These are phyloP conservation scores for Monopterus albus DNA, from an alignment of 2,113 vertebrate genomes.

Conservation along the genomic window DNA sequence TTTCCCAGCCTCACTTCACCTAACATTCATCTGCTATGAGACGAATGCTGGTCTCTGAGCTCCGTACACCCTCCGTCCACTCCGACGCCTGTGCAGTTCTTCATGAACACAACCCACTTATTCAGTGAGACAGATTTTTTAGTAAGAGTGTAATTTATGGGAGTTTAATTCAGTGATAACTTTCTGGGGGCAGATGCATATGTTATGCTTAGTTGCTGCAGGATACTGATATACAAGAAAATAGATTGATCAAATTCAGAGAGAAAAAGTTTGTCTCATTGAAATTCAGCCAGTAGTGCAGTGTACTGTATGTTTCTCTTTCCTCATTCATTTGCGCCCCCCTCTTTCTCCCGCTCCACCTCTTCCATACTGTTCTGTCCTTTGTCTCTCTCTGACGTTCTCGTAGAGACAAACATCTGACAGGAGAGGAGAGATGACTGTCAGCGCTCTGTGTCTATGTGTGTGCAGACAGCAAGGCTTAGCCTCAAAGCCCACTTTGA, in stretches of 20 bases:
- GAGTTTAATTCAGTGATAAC: not conserved
- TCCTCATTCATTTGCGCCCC: not conserved
- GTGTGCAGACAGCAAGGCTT: slow-evolving; percentile 46
- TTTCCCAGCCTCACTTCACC: no score
- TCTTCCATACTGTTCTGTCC: not conserved
- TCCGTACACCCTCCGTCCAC: no score
- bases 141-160: not conserved
- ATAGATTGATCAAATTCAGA: not conserved
- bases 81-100: no score
- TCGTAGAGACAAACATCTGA: slow-evolving; percentile 41
- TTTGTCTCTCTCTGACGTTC: slow-evolving; percentile 30
- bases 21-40: no score
- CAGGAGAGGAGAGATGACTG: slow-evolving; percentile 34
- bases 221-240: not conserved
- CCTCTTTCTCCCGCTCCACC: not conserved
- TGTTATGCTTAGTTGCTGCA: no score
- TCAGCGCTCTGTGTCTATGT: slow-evolving; percentile 33
- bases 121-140: no score
- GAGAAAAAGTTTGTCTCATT: no score
- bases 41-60: no score
- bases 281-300: slow-evolving; percentile 1
- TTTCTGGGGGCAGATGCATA: not conserved
- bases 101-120: no score
- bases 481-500: slow-evolving; percentile 64
- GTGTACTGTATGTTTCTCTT: not conserved